Evolutionary conservation across 2,797 vertebrate genomes (phyloP), one percentile per base, ranked within the genome.

Genomic region (Danio choprae): DNA sequence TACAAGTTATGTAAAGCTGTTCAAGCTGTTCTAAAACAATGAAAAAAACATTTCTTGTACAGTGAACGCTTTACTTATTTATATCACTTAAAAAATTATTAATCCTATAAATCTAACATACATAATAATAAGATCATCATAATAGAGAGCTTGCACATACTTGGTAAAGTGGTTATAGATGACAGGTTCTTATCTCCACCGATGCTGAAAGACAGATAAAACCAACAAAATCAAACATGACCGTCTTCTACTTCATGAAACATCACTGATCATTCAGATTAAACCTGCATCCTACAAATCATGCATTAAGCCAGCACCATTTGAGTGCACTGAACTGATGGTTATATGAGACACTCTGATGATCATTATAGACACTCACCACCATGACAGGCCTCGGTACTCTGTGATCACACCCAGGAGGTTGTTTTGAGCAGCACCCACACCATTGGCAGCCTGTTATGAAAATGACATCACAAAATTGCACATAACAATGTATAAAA

Each of bases 341-440:
- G 11, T 55, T 70, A 9, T n/a, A n/a, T n/a, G n/a, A n/a, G n/a
- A 44, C 10, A 63, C n/a, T n/a, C n/a, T 4, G 16, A 16, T 36
- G 20, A 29, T 71, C 22, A 6, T 7, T 12, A 41, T 16, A 18
- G 40, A 46, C 10, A 44, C 85, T 90, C 87, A 98, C 97, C 97
- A 95, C 92, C 94, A 98, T 4, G 97, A 96, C 43, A 98, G 88
- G n/a, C 97, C 97, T 13, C 96, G 92, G 85, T 97, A 98, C 70
- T 96, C 79, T 6, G 83, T 95, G 1, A 18, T 1, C 60, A 96
- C 85, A 73, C 95, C 92, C 5, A 91, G 63, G 1, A 97, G 81
- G 65, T 92, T 91, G 62, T 93, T 77, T 36, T 67, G 44, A 75
- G 88, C 78, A 36, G 96, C 95, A 1, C 94, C 94, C 74, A 95